Base-by-base conservation (phyloP, 2,888 invertebrate genomes). In the Rambutsinella grinnellia region DNA sequence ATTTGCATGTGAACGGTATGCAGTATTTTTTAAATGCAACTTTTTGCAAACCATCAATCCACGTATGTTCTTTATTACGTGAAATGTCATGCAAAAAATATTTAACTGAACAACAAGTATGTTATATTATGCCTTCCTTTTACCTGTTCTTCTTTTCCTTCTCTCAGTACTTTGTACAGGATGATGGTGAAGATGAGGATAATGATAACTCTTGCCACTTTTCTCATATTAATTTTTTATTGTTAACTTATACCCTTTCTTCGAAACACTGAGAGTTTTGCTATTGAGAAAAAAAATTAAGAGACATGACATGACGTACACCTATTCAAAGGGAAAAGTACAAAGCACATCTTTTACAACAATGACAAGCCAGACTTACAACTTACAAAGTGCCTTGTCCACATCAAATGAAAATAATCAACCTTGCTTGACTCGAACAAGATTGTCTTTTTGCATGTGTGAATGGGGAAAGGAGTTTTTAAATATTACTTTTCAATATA, bases 191-290 rank as follows among this genome's bases (percentile, higher is more conserved):
- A 13, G 36, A 36, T 36, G 36, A 36, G 6, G 36, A 36, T 53
- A 19, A 46, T 63, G 27, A 26, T 54, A 26, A 62, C 71, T 63
- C 57, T 57, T 58, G 63, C 63, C 71, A 65, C 71, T 71, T 71
- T 71, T 71, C 57, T 65, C 63, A 46, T 44, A 17, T 54, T 44
- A 36, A 8, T 44, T 51, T 60, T 60, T 57, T 19, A 46, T 65
- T 65, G 36, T 36, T 8, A 36, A 13, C 36, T 36, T 36, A 8
- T 36, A n/a, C 36, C 13, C 13, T 8, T 36, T 36, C 13, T 36
- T 36, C 36, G 13, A 36, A 36, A 36, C 13, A 13, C 5, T 36
- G 13, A 8, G 36, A 8, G 36, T 5, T 36, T 36, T 13, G 5
- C 13, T 13, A 13, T 36, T 36, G 6, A 36, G 36, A 36, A 36